phyloP scores from a whole-genome alignment of 2,113 vertebrate species.

The Danio rerio region DNA sequence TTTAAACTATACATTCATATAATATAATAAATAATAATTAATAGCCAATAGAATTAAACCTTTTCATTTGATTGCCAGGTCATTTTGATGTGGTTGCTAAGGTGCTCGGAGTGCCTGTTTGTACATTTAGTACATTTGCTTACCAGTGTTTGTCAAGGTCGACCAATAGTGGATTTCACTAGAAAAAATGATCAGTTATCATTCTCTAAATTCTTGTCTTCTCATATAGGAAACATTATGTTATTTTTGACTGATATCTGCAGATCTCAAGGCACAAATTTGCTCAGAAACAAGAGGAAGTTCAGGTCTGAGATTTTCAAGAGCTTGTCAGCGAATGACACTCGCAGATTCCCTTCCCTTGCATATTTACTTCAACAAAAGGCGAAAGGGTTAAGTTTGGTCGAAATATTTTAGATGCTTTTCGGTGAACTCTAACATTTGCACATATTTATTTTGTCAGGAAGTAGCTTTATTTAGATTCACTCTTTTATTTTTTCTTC shows the following conservation, averaged over 20 bases:
- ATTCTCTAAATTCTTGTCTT: no score
- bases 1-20: no score
- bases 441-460: neutral
- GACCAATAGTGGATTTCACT: no score
- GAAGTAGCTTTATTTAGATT: neutral
- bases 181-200: no score
- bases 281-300: conserved; percentile 35
- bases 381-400: conserved; percentile 15
- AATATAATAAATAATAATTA: no score
- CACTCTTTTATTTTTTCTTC: neutral
- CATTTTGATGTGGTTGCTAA: neutral
- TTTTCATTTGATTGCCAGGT: no score
- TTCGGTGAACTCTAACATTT: neutral
- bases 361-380: neutral
- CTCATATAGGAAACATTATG: no score
- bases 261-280: conserved; percentile 25
- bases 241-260: neutral
- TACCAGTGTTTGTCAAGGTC: no score
- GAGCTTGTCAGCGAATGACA: neutral
- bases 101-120: no score
- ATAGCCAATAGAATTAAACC: no score
- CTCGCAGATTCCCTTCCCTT: neutral
- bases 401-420: neutral
- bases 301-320: conserved; percentile 2
- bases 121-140: neutral